A percentile compares a stretch with the other conserved stretches of the same genome.
Conservation (phyloP, 1,140 invertebrate species). For the Hylaeus volcanicus region DNA sequence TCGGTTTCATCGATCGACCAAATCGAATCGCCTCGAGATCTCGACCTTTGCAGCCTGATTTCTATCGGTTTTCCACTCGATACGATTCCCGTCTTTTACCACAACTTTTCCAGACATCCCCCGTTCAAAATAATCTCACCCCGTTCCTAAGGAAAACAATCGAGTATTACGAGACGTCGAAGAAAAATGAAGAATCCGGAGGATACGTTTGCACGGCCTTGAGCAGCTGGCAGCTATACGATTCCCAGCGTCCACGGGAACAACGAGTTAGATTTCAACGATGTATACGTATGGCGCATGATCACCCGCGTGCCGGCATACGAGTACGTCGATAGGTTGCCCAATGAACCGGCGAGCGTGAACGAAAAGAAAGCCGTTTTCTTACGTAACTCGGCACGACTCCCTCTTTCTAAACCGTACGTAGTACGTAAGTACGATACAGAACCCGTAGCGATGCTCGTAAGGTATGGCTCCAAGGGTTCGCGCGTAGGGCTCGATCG, state of each 20-base stretch:
- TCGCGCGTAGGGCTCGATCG: neutral
- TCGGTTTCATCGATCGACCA: neutral
- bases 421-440: slow-evolving; percentile 37
- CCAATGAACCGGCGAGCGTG: slow-evolving; percentile 70
- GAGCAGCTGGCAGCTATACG: neutral
- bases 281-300: neutral
- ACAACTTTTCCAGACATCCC: neutral
- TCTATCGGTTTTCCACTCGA: neutral
- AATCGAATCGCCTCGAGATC: neutral
- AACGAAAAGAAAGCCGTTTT: slow-evolving; percentile 75
- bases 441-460: neutral
- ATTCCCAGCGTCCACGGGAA: neutral
- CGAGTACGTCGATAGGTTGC: slow-evolving; percentile 57
- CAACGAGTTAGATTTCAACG: neutral
- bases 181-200: neutral
- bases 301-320: neutral
- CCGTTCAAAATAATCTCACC: neutral
- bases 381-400: slow-evolving; percentile 67
- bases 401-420: slow-evolving; percentile 61
- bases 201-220: slow-evolving; percentile 35
- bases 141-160: neutral
- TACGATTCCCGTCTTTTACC: too few relatives aligned
- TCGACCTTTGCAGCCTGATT: slow-evolving; percentile 7
- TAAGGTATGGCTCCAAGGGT: neutral
- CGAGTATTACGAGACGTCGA: neutral